Conservation (phyloP, 2,113 vertebrate species). For the Poecile atricapillus region DNA sequence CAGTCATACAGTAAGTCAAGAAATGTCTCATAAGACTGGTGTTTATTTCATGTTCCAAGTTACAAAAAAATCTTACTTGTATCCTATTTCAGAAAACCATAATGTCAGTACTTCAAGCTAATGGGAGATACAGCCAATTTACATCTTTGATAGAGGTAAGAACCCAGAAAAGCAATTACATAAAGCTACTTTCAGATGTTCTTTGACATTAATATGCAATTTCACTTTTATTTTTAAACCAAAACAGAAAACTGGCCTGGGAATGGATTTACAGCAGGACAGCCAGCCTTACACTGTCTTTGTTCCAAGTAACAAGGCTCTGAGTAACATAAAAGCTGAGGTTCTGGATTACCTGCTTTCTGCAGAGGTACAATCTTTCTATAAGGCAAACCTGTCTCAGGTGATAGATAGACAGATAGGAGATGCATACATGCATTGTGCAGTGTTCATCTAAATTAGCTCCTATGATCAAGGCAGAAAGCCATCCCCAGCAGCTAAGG, state of each 20-base stretch:
- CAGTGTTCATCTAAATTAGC: neutral
- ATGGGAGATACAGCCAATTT: conserved; percentile 81
- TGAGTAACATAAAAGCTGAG: conserved; percentile 72
- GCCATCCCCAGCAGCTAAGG: neutral
- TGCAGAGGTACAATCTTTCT: conserved; percentile 72
- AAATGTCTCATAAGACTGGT: neutral
- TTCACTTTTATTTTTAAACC: conserved; percentile 10
- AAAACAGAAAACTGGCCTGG: conserved; percentile 77
- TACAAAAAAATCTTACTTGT: neutral
- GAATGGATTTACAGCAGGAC: conserved; percentile 68
- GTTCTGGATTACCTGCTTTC: conserved; percentile 80
- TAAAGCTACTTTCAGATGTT: neutral
- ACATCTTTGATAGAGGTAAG: conserved; percentile 82
- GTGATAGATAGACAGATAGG: neutral
- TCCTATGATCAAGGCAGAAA: neutral
- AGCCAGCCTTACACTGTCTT: conserved; percentile 82
- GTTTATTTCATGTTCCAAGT: neutral
- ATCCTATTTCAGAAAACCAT: conserved; percentile 80
- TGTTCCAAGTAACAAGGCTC: conserved; percentile 79
- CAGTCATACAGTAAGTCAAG: neutral
- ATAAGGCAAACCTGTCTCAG: neutral
- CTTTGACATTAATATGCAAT: neutral
- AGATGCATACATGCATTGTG: neutral
- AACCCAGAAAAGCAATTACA: neutral
- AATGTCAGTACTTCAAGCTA: conserved; percentile 79